Base-by-base conservation (phyloP, 2,797 vertebrate genomes). In the Molossus molossus region DNA sequence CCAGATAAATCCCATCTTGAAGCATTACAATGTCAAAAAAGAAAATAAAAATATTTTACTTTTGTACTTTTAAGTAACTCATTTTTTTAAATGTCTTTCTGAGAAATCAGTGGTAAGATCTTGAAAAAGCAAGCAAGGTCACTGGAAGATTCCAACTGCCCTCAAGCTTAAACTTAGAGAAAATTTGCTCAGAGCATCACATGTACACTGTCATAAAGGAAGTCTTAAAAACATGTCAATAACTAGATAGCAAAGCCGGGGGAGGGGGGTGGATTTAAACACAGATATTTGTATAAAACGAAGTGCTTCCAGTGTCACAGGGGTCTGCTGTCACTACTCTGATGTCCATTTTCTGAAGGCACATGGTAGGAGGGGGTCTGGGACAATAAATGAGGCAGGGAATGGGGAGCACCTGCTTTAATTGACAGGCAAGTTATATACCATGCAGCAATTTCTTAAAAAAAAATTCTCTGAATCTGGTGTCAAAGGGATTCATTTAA, bases 11-110 rank as follows among this genome's bases (percentile, higher is more conserved):
- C 82, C 57, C 53, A 81, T 77, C 82, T 92, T 64, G 29, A 89
- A 23, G 20, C 93, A 82, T 29, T 50, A 29, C 5, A 73, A 72
- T 25, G 81, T 79, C 14, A 81, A 91, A 95, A 97, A 82, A 91
- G 90, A 82, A 88, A 94, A 45, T 73, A 7, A 60, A 23, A 79
- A 62, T 9, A 94, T 40, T 81, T 76, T 82, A 60, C 48, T 94
- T 96, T 87, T 33, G 40, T 53, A 75, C n/a, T 92, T 92, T 90
- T 53, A 94, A 94, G 53, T 69, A 82, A 80, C 15, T 65, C 27
- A 29, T 70, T 86, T 92, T 37, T 9, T 9, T 69, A 85, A 88
- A 60, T 75, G 29, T 76, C 33, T 70, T 62, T 87, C 50, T 65
- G 45, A 94, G 37, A 79, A 94, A 87, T 67, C 55, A 76, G 69